Base-by-base conservation (phyloP, 1,140 invertebrate species). In the Magallana angulata region DNA sequence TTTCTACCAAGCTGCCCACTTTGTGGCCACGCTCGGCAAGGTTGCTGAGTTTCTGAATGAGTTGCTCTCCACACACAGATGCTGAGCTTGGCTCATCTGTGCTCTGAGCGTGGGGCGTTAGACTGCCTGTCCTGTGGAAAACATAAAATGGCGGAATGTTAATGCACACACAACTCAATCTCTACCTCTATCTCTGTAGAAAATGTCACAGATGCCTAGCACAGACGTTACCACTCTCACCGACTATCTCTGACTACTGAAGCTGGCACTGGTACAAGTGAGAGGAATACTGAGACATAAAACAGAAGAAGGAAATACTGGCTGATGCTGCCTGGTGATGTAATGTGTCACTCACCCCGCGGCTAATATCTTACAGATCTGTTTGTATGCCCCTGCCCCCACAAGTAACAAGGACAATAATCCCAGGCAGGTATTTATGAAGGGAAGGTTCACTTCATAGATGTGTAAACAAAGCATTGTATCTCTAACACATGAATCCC, bases 21-120 rank as follows among this genome's bases (percentile, higher is more conserved):
- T 81, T 76, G n/a, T 87, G 58, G 57, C 80, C 76, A 4, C 86
- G 71, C 12, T 88, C 88, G 14, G 91, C 91, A n/a, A 93, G 84
- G n/a, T 85, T 84, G 24, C 30, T 90, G 8, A 93, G 90, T 82
- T 89, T 91, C 64, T 91, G 90, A 16, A 93, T 90, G 64, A 93
- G 89, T 83, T 91, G 84, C 18, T 89, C 81, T 1, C 90, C 87
- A 24, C 90, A 89, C 11, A 91, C 57, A 1, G 82, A 58, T 16
- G 81, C 58, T 84, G 58, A 48, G 16, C 48, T 57, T n/a, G 83
- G 30, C 18, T 68, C 18, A 1, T 84, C 62, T n/a, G 8, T 18
- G 12, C 12, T 57, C 60, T 68, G 18, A 36, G 57, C 2, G 9
- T 18, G 59, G 11, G 57, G 18, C 68, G 58, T 68, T 7, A 87